Evolutionary conservation across 2,113 vertebrate genomes (phyloP), one percentile per base, ranked within the genome.

Genomic region (Puffinus mauretanicus): DNA sequence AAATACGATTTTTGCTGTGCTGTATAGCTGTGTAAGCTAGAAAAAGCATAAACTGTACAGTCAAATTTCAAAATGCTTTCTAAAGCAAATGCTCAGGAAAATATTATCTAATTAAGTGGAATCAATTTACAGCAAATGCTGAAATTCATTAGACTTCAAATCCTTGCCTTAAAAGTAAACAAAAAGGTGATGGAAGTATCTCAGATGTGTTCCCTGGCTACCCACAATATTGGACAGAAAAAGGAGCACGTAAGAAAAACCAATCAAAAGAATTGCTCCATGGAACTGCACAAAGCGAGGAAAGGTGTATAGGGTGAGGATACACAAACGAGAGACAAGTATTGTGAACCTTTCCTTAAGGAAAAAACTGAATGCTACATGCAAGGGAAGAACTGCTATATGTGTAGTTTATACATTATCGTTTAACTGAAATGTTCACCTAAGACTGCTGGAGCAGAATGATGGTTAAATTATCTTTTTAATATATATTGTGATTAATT

Each of bases 171-270:
- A 26, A 55, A 82, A 62, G 7, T 75, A 54, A 42, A 67, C 12
- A 58, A 58, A 42, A 61, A 38, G 11, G 30, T 34, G 30, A 70
- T 22, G 13, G 52, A 64, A 49, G 5, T 34, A 61, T 47, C 24
- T 75, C 65, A 51, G 13, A 30, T 72, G 8, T 16, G 16, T 69
- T 82, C 60, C 18, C 20, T 55, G 65, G 18, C 30, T 69, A 36
- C 13, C 9, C 1, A 3, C 49, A 36, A 9, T 34, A 58, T 0
- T 34, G 29, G n/a, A 20, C 9, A 67, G 55, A 36, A 70, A 57
- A 75, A 57, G 1, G 2, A 32, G 12, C 10, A 29, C 0, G 1
- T 38, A 30, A n/a, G 46, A 54, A 80, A 71, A 76, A 13, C 0
- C 11, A 49, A 2, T n/a, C 9, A 36, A 64, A 86, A 52, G 15